A percentile compares a stretch with the other conserved stretches of the same genome.
phyloP scores from a whole-genome alignment of 2,113 vertebrate species.

The Mohoua ochrocephala region DNA sequence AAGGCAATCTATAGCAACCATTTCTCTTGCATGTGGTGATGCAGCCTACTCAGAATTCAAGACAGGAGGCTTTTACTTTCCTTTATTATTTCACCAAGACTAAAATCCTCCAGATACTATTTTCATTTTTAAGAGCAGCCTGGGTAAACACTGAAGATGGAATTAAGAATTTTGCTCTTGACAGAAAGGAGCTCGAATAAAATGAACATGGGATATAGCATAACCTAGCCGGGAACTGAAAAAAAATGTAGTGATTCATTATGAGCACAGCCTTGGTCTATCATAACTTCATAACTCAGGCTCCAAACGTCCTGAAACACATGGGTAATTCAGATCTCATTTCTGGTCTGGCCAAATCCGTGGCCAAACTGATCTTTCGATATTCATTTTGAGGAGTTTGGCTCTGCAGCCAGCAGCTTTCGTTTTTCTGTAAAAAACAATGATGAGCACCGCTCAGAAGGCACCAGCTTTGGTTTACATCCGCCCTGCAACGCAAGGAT shows the following conservation, averaged over 20 bases:
- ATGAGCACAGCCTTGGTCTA: background rate
- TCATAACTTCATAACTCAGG: background rate
- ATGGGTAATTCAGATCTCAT: background rate
- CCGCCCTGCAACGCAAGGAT: background rate
- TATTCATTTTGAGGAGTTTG: background rate
- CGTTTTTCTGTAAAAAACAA: background rate
- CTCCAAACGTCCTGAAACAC: background rate
- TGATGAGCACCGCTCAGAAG: background rate
- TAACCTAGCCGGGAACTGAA: background rate
- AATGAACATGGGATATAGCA: background rate
- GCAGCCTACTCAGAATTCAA: conserved; percentile 53
- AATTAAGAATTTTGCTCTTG: conserved; percentile 52
- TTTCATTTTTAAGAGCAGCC: conserved; percentile 60
- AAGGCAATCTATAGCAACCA: conserved; percentile 20
- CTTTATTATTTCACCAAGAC: conserved; percentile 55
- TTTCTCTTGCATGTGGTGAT: conserved; percentile 38
- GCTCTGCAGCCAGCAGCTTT: background rate
- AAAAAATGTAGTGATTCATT: background rate
- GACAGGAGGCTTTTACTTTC: conserved; percentile 52
- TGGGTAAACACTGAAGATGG: conserved; percentile 56
- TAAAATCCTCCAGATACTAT: conserved; percentile 57
- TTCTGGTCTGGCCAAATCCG: background rate
- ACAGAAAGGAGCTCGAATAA: conserved; percentile 39
- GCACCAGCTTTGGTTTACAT: background rate
- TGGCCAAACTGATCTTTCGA: background rate